Conservation (phyloP, 2,888 invertebrate genomes). For the Halocaridina rubra region DNA sequence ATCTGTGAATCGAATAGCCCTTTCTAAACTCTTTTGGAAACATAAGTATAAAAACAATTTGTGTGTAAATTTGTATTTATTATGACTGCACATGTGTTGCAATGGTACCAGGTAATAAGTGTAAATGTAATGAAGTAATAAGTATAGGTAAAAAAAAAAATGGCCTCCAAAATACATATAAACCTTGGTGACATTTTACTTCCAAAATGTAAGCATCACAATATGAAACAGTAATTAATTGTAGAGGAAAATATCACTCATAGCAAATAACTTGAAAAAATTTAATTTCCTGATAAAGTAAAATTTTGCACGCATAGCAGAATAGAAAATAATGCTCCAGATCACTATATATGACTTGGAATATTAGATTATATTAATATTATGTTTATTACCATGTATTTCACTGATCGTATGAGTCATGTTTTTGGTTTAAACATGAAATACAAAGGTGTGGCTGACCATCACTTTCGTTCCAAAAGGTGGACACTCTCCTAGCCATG, state of each 20-base stretch:
- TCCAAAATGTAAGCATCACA: conserved; percentile 5
- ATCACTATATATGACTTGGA: neutral
- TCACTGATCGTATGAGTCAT: neutral
- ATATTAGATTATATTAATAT: neutral
- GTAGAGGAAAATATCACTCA: neutral
- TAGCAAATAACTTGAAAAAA: neutral
- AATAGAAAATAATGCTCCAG: neutral
- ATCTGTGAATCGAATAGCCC: neutral
- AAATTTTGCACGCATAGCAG: neutral
- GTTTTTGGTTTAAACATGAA: conserved; percentile 21
- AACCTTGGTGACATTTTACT: neutral
- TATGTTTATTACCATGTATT: neutral
- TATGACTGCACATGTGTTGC: no score
- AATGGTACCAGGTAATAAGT: conserved; percentile 11
- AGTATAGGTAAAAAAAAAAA: neutral
- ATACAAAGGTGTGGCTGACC: conserved; percentile 20
- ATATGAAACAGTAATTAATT: neutral
- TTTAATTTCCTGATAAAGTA: neutral
- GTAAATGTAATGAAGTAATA: neutral
- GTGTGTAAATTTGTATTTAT: no score
- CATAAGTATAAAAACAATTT: no score
- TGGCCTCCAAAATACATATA: neutral
- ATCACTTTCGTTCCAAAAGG: conserved; percentile 18
- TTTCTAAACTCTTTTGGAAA: neutral
- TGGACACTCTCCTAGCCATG: conserved; percentile 33